Conservation (phyloP, 2,888 invertebrate genomes). For the Trachelus iudaicus region DNA sequence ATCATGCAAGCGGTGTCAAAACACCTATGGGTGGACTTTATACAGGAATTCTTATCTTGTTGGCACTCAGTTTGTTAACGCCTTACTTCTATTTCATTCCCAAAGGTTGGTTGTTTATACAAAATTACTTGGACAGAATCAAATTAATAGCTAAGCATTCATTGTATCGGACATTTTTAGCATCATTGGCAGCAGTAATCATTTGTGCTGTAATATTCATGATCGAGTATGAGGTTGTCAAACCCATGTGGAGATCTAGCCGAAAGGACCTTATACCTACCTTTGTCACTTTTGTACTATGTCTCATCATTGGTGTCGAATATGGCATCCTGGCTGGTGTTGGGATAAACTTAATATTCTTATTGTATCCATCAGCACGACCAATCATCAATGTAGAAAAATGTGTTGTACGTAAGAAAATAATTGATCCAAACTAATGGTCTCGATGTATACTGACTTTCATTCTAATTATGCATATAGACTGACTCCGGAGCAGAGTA, state of each 20-base stretch:
- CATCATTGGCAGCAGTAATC: slow-evolving; percentile 90
- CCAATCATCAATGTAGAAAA: slow-evolving; percentile 81
- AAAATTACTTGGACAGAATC: neutral
- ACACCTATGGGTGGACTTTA: slow-evolving; percentile 89
- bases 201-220: slow-evolving; percentile 95
- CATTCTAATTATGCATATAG: slow-evolving; percentile 63
- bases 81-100: slow-evolving; percentile 92
- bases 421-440: no score
- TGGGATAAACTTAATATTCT: slow-evolving; percentile 79
- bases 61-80: slow-evolving; percentile 87
- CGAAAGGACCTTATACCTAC: slow-evolving; percentile 84
- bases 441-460: neutral
- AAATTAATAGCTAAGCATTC: neutral
- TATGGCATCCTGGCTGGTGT: slow-evolving; percentile 88
- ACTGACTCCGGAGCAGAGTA: slow-evolving; percentile 77
- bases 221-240: slow-evolving; percentile 91
- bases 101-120: slow-evolving; percentile 65
- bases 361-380: slow-evolving; percentile 84
- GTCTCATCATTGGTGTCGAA: slow-evolving; percentile 85
- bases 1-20: slow-evolving; percentile 93
- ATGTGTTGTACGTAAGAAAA: slow-evolving; percentile 68
- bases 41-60: slow-evolving; percentile 83
- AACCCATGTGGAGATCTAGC: slow-evolving; percentile 86
- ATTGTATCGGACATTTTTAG: slow-evolving; percentile 51
- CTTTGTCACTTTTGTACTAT: slow-evolving; percentile 84